Evolutionary conservation across 2,888 invertebrate species (phyloP).

Genomic region (Periphyllus acericola): DNA sequence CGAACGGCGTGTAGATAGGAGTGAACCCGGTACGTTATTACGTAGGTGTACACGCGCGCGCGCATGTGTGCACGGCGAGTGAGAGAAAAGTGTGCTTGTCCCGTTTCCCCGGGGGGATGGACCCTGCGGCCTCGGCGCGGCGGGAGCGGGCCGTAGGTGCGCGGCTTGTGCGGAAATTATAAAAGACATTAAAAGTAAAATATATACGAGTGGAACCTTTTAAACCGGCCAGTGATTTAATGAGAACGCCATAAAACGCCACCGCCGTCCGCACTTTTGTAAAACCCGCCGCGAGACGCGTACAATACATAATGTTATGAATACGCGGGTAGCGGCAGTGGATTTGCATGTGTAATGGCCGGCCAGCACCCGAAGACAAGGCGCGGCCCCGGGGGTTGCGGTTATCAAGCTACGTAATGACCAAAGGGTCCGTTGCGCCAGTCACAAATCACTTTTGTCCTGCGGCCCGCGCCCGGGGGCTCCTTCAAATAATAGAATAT

Average conservation of each 20-base stretch:
- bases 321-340: conserved; percentile 14
- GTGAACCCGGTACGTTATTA: neutral
- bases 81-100: conserved; percentile 12
- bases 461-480: conserved; percentile 28
- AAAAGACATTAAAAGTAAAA: conserved; percentile 61
- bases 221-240: conserved; percentile 61
- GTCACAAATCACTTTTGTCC: conserved; percentile 62
- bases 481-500: conserved; percentile 62
- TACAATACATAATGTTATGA: conserved; percentile 29
- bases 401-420: conserved; percentile 61
- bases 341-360: conserved; percentile 61
- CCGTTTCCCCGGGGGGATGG: conserved; percentile 15
- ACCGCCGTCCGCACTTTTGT: conserved; percentile 58
- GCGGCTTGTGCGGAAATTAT: conserved; percentile 52
- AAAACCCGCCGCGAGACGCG: conserved; percentile 55
- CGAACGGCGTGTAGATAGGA: neutral
- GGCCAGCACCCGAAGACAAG: conserved; percentile 53
- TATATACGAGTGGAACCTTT: conserved; percentile 55
- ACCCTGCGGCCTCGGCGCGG: neutral
- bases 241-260: conserved; percentile 52
- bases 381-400: conserved; percentile 58
- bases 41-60: too few relatives aligned
- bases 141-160: neutral
- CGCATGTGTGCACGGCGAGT: neutral
- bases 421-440: conserved; percentile 59